Evolutionary conservation across 2,888 invertebrate species (phyloP).

Genomic region (Limnephilus lunatus): DNA sequence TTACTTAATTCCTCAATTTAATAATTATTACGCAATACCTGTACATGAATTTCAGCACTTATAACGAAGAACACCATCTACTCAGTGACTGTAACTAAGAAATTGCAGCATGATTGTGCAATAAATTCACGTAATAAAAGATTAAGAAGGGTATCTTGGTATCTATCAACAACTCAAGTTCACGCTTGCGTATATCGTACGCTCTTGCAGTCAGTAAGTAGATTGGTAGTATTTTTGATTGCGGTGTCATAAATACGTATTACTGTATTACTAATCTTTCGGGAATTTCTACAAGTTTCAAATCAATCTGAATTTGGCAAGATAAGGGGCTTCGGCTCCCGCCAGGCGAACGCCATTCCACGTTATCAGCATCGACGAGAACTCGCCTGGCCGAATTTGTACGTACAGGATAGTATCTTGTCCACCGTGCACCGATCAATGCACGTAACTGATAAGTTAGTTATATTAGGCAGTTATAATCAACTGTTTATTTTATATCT

Average conservation of each 20-base stretch:
- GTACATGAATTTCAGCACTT: too few relatives aligned
- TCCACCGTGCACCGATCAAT: constrained; percentile 16
- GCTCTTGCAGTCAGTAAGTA: neutral
- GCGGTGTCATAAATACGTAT: neutral
- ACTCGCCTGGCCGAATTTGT: neutral
- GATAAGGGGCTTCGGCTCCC: neutral
- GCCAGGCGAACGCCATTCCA: neutral
- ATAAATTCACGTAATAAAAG: neutral
- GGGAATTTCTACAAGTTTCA: neutral
- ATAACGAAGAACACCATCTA: too few relatives aligned
- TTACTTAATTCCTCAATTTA: too few relatives aligned
- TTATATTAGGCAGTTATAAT: too few relatives aligned
- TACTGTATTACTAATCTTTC: neutral
- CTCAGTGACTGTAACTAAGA: neutral
- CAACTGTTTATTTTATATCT: neutral
- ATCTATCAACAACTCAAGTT: neutral
- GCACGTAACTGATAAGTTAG: constrained; percentile 37
- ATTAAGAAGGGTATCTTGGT: too few relatives aligned
- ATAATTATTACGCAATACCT: too few relatives aligned
- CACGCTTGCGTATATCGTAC: neutral
- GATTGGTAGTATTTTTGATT: neutral
- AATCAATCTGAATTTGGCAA: neutral
- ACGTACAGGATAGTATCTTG: neutral
- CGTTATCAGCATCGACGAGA: neutral
- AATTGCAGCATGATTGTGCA: neutral